phyloP scores from a whole-genome alignment of 1,140 invertebrate species.

The Drosophila bifasciata region DNA sequence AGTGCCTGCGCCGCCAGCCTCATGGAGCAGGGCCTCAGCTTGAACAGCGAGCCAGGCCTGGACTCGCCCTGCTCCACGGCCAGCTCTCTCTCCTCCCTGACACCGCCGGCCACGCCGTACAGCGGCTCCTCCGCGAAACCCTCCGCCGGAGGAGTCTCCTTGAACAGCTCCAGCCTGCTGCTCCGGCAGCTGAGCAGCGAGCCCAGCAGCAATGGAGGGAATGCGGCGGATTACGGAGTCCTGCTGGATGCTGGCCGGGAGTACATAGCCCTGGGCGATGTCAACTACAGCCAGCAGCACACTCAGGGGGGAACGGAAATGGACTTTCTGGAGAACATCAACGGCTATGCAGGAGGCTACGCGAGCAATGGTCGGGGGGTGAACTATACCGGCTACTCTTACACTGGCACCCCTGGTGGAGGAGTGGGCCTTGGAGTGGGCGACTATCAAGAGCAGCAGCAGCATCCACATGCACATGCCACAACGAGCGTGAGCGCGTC shows the following conservation, averaged over 20 bases:
- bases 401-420: slow-evolving; percentile 38
- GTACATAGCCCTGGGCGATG: slow-evolving; percentile 67
- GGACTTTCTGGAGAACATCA: slow-evolving; percentile 71
- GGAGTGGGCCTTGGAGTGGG: background rate
- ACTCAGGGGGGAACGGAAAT: slow-evolving; percentile 48
- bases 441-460: slow-evolving; percentile 23
- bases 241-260: slow-evolving; percentile 67
- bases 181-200: slow-evolving; percentile 68
- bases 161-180: slow-evolving; percentile 53
- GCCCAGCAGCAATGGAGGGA: slow-evolving; percentile 32
- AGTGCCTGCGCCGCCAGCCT: slow-evolving; percentile 77
- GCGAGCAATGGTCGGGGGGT: slow-evolving; percentile 17
- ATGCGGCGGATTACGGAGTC: slow-evolving; percentile 58
- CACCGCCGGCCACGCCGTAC: slow-evolving; percentile 80
- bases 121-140: slow-evolving; percentile 26
- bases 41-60: slow-evolving; percentile 59
- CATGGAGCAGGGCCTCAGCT: slow-evolving; percentile 62
- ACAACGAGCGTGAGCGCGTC: slow-evolving; percentile 26
- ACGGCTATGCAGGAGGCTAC: slow-evolving; percentile 55
- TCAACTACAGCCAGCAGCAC: slow-evolving; percentile 44
- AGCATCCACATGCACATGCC: slow-evolving; percentile 11
- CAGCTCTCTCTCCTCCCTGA: slow-evolving; percentile 76
- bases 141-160: background rate
- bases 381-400: slow-evolving; percentile 49
- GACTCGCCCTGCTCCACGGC: slow-evolving; percentile 79